phyloP scores from a whole-genome alignment of 2,888 invertebrate genomes.

The Chrysotoxum bicinctum region DNA sequence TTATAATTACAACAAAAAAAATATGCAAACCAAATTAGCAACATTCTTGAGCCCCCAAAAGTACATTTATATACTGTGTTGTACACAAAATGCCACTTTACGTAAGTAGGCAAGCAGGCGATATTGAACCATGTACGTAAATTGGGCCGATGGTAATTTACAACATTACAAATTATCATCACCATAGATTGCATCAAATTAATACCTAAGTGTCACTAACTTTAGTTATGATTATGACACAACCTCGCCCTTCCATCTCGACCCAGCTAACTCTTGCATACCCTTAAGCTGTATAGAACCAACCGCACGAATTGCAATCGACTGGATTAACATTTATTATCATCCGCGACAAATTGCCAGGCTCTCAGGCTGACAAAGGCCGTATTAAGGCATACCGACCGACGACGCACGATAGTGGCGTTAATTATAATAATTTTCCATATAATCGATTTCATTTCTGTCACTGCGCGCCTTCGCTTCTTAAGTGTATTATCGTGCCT shows the following conservation, averaged over 20 bases:
- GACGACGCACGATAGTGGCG: constrained; percentile 34
- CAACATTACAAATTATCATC: constrained; percentile 3
- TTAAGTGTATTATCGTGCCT: neutral
- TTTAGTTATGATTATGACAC: neutral
- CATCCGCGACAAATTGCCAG: constrained; percentile 33
- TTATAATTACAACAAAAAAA: too few species aligned
- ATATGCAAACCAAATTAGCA: too few species aligned
- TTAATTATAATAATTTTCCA: constrained; percentile 64
- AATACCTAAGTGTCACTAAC: constrained; percentile 2
- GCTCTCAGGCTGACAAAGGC: constrained; percentile 40
- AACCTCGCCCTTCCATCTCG: neutral
- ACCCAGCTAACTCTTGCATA: neutral
- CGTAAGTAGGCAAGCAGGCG: neutral
- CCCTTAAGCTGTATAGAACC: neutral
- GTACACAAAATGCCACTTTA: neutral
- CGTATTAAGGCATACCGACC: constrained; percentile 36
- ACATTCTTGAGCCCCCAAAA: too few species aligned
- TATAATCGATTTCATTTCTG: constrained; percentile 41
- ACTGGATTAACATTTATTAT: constrained; percentile 40
- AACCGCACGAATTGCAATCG: constrained; percentile 27
- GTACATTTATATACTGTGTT: too few species aligned
- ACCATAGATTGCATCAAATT: neutral
- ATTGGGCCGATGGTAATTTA: neutral
- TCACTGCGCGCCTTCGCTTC: neutral
- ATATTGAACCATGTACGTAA: neutral